phyloP scores from a whole-genome alignment of 2,113 vertebrate genomes.

The Oxyura jamaicensis region DNA sequence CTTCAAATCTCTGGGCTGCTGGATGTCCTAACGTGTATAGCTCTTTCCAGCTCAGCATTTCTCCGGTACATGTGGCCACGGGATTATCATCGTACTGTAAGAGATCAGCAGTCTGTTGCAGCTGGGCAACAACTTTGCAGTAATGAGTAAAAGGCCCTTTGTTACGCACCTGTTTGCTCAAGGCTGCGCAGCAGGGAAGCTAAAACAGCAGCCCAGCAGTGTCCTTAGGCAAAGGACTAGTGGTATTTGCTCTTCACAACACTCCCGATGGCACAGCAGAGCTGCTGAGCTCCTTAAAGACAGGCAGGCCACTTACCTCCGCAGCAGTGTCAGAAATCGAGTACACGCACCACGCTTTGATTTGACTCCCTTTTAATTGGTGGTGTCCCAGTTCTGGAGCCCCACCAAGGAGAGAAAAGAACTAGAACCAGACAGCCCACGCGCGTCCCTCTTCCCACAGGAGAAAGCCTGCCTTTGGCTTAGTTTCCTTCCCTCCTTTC shows the following conservation, averaged over 20 bases:
- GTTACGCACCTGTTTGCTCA: not conserved
- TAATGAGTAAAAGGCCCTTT: not conserved
- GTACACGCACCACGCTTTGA: not conserved
- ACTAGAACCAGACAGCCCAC: slow-evolving; percentile 17
- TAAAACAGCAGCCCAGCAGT: not conserved
- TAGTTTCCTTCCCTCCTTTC: not conserved
- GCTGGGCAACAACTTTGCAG: not conserved
- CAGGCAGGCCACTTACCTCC: not conserved
- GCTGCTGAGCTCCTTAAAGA: not conserved
- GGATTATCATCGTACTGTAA: not conserved
- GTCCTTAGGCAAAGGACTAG: not conserved
- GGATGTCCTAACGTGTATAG: not conserved
- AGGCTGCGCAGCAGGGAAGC: not conserved
- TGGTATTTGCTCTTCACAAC: fast-evolving
- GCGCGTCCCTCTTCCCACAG: not conserved
- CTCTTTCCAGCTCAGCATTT: not conserved
- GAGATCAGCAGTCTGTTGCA: not conserved
- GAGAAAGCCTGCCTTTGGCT: not conserved
- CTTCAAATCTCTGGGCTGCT: not conserved
- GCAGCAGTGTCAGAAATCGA: not conserved
- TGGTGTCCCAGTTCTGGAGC: slow-evolving; percentile 13
- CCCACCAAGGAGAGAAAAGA: slow-evolving; percentile 23
- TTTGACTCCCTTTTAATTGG: not conserved
- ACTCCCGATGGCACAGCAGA: not conserved
- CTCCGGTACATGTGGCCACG: not conserved